Percentiles rank a stretch among this genome's conserved stretches.
phyloP scores from a whole-genome alignment of 2,888 invertebrate species.

The Trileptium ribeirensis region DNA sequence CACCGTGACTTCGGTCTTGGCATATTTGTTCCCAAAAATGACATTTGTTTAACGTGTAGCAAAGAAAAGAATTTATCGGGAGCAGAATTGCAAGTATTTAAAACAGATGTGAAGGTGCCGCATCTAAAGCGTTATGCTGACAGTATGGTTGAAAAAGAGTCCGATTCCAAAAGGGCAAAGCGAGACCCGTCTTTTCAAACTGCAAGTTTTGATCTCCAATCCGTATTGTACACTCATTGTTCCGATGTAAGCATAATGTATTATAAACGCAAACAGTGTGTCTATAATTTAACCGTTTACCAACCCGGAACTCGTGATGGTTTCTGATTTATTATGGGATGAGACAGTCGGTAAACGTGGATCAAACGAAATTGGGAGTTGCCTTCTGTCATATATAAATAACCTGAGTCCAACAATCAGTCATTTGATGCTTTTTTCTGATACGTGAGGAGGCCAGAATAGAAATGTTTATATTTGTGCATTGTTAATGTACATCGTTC shows the following conservation, averaged over 20 bases:
- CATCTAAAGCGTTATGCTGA: not conserved
- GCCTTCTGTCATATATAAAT: not conserved
- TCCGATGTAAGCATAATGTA: constrained; percentile 16
- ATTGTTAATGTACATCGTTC: not conserved
- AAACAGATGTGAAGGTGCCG: not conserved
- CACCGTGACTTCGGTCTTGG: not conserved
- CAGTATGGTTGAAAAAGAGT: not conserved
- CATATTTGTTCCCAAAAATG: not conserved
- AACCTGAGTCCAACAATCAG: not conserved
- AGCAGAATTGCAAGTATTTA: not conserved
- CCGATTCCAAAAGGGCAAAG: not conserved
- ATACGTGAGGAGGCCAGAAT: constrained; percentile 3
- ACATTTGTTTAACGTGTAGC: constrained; percentile 5
- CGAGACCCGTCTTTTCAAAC: not conserved
- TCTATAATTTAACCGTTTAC: constrained; percentile 14
- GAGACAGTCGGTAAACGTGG: constrained; percentile 6
- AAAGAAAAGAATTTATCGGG: not conserved
- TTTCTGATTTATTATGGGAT: constrained; percentile 11
- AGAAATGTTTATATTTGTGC: constrained; percentile 4
- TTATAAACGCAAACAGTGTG: constrained; percentile 15
- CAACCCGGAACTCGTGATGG: not conserved
- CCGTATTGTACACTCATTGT: constrained; percentile 2
- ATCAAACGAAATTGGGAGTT: constrained; percentile 12
- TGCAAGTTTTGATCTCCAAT: constrained; percentile 18
- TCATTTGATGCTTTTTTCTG: constrained; percentile 2